phyloP scores from a whole-genome alignment of 2,888 invertebrate genomes.

The Diaprepes abbreviatus region DNA sequence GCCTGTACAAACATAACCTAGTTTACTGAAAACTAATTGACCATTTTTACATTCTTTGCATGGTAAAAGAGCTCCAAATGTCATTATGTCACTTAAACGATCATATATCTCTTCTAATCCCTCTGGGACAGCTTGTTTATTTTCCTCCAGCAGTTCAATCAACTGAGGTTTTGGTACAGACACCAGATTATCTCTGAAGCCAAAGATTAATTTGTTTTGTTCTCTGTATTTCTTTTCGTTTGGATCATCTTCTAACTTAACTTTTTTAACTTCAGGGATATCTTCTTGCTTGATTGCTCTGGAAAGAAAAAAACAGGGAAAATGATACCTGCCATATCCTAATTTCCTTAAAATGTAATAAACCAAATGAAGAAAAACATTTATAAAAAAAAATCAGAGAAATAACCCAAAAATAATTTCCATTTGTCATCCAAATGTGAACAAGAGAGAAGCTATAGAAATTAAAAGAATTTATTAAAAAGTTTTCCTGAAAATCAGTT shows the following conservation, averaged over 20 bases:
- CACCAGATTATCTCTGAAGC: slow-evolving; percentile 75
- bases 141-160: slow-evolving; percentile 76
- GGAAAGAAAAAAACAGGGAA: slow-evolving; percentile 52
- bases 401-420: too few relatives aligned
- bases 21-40: slow-evolving; percentile 77
- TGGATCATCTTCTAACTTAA: slow-evolving; percentile 72
- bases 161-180: slow-evolving; percentile 75
- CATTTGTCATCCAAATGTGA: too few relatives aligned
- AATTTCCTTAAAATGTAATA: too few relatives aligned
- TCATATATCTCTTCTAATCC: slow-evolving; percentile 81
- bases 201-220: slow-evolving; percentile 81
- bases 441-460: too few relatives aligned
- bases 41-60: slow-evolving; percentile 85
- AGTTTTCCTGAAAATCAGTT: too few relatives aligned
- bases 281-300: slow-evolving; percentile 71
- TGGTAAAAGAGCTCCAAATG: slow-evolving; percentile 85
- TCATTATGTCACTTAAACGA: slow-evolving; percentile 85
- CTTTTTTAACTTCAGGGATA: slow-evolving; percentile 76
- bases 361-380: too few relatives aligned
- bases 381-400: too few relatives aligned
- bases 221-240: slow-evolving; percentile 75
- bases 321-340: too few relatives aligned
- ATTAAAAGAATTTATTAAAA: too few relatives aligned
- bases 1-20: slow-evolving; percentile 85
- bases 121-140: slow-evolving; percentile 78